Base-by-base conservation (phyloP, 2,888 invertebrate genomes). In the Ennomos erosarius region DNA sequence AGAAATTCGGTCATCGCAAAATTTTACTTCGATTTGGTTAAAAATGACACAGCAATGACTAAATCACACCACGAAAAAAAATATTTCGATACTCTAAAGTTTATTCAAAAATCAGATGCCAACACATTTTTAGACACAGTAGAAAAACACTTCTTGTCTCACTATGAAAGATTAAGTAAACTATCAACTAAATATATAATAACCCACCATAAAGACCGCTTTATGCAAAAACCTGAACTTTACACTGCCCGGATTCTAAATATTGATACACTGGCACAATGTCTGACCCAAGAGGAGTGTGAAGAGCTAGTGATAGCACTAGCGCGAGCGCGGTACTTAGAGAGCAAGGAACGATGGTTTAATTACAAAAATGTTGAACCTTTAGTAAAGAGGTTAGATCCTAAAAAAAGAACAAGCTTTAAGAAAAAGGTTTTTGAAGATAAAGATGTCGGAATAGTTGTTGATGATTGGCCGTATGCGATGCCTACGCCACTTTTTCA, bases 351-450 rank as follows among this genome's bases (percentile, higher is more conserved):
- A 37, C 16, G 16, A 16, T 79, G 77, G 75, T 83, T 87, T 54
- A 55, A 73, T 1, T 87, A 83, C 52, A 75, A 81, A 65, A 68
- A 59, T 9, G 77, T 83, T 0, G 85, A 87, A 60, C 80, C 82
- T 1, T 64, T 85, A 1, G 64, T 86, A 10, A 84, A 82, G 62
- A 70, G 76, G n/a, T 39, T 86, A 1, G 69, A 61, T 2, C 55
- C 58, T 0, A 62, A 76, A 2, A 79, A 80, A 16, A 72, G 82
- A 64, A 53, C 69, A 0, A 54, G 62, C 0, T 74, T 86, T 13
- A 83, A 81, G 53, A 84, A 84, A 62, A 65, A 62, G 50, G 62
- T 86, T 13, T 86, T 86, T 50, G 74, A 81, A n/a, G 74, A 79
- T 1, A 85, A 84, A 56, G 56, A 65, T 35, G 11, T 84, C 1